Evolutionary conservation across 2,113 vertebrate genomes (phyloP), one percentile per base, ranked within the genome.

Genomic region (Ctenomys sociabilis): DNA sequence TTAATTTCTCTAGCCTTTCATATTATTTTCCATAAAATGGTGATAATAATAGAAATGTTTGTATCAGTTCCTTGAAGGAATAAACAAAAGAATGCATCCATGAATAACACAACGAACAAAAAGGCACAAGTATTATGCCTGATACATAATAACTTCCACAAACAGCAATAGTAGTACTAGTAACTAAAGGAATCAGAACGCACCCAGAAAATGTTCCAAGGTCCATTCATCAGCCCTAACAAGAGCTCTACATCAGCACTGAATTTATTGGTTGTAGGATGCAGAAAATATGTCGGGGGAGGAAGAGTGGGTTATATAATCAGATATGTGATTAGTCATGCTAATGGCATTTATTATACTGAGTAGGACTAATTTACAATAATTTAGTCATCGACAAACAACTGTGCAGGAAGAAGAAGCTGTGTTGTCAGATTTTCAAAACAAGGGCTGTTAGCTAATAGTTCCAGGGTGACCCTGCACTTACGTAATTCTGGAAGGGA

Each of bases 301-400:
- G 84, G 45, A 89, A 17, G 59, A 82, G 89, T 63, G 37, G 97
- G 95, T 17, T 94, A 86, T 87, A 89, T 94, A 95, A 96, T 89
- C 92, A 96, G 96, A 95, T 94, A 80, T 97, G 92, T 90, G 94
- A 97, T 97, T 96, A 97, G 95, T 97, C 97, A 93, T 90, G 91
- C 88, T 97, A 97, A 97, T 94, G 68, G 30, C 57, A 90, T 95
- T 97, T 96, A 96, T 97, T 94, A 94, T 80, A 24, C 90, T 63
- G 5, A 94, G 45, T 63, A 72, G 90, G 91, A 96, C 96, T 95
- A 95, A 97, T 97, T 96, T 94, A 91, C 90, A 57, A 90, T 97
- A 95, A 97, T 96, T 91, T 97, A 94, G 96, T 97, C 95, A 96
- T 94, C 92, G 86, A 45, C 73, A 72, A 93, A 93, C 89, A 96